Evolutionary conservation across 2,888 invertebrate genomes (phyloP).

Genomic region (Vandiemenella viatica): DNA sequence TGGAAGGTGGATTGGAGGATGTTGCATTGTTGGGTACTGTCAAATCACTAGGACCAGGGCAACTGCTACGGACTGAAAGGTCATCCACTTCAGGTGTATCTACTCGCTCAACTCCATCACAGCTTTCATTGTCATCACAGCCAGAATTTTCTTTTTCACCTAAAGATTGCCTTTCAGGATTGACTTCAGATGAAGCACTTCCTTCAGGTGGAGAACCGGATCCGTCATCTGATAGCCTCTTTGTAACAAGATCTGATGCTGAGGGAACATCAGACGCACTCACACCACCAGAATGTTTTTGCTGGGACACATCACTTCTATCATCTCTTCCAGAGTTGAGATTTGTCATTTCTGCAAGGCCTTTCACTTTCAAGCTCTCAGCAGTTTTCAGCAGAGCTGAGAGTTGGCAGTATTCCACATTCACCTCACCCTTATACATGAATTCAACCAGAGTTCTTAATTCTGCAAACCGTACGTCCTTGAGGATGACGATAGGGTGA

Average conservation of each 20-base stretch:
- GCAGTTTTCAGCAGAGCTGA: slow-evolving; percentile 82
- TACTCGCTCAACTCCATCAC: slow-evolving; percentile 13
- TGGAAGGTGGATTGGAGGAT: slow-evolving; percentile 21
- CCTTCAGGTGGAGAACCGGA: slow-evolving; percentile 18
- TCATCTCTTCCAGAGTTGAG: slow-evolving; percentile 40
- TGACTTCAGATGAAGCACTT: slow-evolving; percentile 10
- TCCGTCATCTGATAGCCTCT: slow-evolving; percentile 13
- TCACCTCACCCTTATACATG: slow-evolving; percentile 93
- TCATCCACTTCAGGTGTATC: slow-evolving; percentile 13
- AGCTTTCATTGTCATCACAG: slow-evolving; percentile 18
- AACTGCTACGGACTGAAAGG: slow-evolving; percentile 11
- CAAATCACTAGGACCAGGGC: slow-evolving; percentile 16
- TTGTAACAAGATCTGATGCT: slow-evolving; percentile 13
- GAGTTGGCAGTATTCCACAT: slow-evolving; percentile 86
- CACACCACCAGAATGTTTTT: slow-evolving; percentile 15
- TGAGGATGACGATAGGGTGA: slow-evolving; percentile 86
- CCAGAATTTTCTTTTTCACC: slow-evolving; percentile 18
- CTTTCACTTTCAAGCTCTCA: slow-evolving; percentile 84
- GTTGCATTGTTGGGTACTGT: slow-evolving; percentile 14
- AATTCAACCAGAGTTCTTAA: slow-evolving; percentile 84
- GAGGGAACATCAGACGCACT: slow-evolving; percentile 15
- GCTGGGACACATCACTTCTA: slow-evolving; percentile 20
- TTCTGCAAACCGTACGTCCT: slow-evolving; percentile 84
- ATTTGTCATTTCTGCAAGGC: slow-evolving; percentile 84
- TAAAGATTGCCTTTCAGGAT: slow-evolving; percentile 10